phyloP scores from a whole-genome alignment of 1,140 invertebrate genomes.

The Rhynchophorus ferrugineus region DNA sequence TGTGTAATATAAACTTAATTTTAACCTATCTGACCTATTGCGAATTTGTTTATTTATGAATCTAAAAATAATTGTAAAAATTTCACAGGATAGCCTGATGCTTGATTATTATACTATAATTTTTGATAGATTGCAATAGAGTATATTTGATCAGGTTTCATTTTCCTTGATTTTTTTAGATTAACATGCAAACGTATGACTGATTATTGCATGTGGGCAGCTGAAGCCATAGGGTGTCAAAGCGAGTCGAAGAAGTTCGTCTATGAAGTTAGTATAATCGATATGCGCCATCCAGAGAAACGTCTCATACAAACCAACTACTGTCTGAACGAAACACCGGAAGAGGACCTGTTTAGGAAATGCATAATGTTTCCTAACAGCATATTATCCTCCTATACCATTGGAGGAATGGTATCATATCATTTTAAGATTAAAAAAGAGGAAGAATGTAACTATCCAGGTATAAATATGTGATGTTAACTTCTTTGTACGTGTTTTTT shows the following conservation, averaged over 20 bases:
- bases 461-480: conserved; percentile 1
- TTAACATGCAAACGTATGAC: conserved; percentile 26
- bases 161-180: conserved; percentile 11
- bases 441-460: background rate
- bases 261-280: conserved; percentile 30
- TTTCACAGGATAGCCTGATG: too few species aligned
- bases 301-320: conserved; percentile 29
- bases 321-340: conserved; percentile 29
- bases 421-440: conserved; percentile 25
- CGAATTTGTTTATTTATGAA: too few species aligned
- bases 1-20: too few species aligned
- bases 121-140: conserved; percentile 1
- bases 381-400: conserved; percentile 28
- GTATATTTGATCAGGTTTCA: conserved; percentile 6
- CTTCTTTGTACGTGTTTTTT: too few species aligned
- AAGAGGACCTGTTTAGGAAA: conserved; percentile 31
- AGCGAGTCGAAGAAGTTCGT: conserved; percentile 25
- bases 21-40: too few species aligned
- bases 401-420: conserved; percentile 28
- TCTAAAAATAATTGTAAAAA: too few species aligned
- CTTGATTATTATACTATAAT: too few species aligned
- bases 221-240: conserved; percentile 28
- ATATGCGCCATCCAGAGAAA: conserved; percentile 27
- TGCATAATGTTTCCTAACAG: conserved; percentile 30
- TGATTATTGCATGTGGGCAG: conserved; percentile 31